A percentile compares a stretch with the other conserved stretches of the same genome.
phyloP scores from a whole-genome alignment of 1,140 invertebrate species.

The Batillaria attramentaria region DNA sequence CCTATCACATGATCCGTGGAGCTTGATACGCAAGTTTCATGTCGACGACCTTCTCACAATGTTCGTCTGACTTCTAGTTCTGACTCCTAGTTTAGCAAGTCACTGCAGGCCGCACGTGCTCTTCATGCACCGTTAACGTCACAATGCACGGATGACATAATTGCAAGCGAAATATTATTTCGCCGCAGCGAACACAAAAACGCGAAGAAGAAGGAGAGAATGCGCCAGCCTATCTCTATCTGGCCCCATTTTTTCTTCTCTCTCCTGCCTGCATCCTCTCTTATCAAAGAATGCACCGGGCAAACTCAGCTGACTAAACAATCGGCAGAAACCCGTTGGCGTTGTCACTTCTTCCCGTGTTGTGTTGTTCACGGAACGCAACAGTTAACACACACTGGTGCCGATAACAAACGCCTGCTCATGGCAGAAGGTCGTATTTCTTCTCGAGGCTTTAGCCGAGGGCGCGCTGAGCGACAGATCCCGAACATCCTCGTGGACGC shows the following conservation, averaged over 20 bases:
- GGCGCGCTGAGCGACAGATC: neutral
- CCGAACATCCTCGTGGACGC: too few species aligned
- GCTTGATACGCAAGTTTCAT: too few species aligned
- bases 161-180: too few species aligned
- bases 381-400: neutral
- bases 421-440: neutral
- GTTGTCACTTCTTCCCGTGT: neutral
- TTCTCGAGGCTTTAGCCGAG: neutral
- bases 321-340: neutral
- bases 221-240: neutral
- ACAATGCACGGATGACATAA: neutral
- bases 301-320: neutral
- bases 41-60: too few species aligned
- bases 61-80: too few species aligned
- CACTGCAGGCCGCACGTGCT: too few species aligned
- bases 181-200: too few species aligned
- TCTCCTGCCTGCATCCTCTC: neutral
- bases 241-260: neutral
- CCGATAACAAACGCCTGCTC: neutral
- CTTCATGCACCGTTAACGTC: neutral
- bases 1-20: too few species aligned
- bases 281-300: conserved; percentile 11
- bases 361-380: neutral
- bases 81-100: too few species aligned
- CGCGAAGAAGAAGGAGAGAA: neutral